phyloP scores from a whole-genome alignment of 2,888 invertebrate genomes.

The Caenorhabditis panamensis region DNA sequence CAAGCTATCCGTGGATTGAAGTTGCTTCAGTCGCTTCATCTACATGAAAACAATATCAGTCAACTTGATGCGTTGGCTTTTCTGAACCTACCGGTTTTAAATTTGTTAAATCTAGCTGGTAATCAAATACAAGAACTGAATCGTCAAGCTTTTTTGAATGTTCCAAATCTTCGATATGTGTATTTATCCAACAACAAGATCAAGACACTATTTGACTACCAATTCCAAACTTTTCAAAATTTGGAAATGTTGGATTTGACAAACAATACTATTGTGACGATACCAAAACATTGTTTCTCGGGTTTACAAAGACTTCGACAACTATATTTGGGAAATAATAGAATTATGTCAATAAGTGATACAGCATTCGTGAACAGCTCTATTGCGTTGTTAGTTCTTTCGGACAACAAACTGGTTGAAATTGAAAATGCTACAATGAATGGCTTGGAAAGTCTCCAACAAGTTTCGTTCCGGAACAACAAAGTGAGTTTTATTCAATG shows the following conservation, averaged over 20 bases:
- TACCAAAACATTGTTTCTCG: constrained; percentile 69
- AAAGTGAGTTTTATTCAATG: constrained; percentile 66
- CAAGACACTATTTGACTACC: constrained; percentile 67
- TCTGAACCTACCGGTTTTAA: constrained; percentile 80
- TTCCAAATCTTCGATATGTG: constrained; percentile 79
- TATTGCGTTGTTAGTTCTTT: constrained; percentile 75
- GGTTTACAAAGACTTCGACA: constrained; percentile 75
- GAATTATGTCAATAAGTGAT: constrained; percentile 65
- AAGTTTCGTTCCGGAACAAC: constrained; percentile 80
- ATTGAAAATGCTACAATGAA: constrained; percentile 73
- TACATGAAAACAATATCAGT: constrained; percentile 78
- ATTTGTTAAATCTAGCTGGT: constrained; percentile 77
- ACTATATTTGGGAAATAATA: constrained; percentile 76
- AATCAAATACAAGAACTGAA: constrained; percentile 75
- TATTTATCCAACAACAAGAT: constrained; percentile 80
- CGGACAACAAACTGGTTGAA: constrained; percentile 72
- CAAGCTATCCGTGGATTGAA: constrained; percentile 80
- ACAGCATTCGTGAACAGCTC: constrained; percentile 79
- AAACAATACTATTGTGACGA: constrained; percentile 65
- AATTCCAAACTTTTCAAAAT: constrained; percentile 79
- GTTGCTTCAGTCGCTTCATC: constrained; percentile 79
- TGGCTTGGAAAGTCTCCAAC: constrained; percentile 77
- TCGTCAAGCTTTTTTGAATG: constrained; percentile 80
- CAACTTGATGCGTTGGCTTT: constrained; percentile 78
- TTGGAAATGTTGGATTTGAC: constrained; percentile 79